Percentiles rank a stretch among this genome's conserved stretches.
Evolutionary conservation across 2,113 vertebrate species (phyloP).

Genomic region (Puma concolor): DNA sequence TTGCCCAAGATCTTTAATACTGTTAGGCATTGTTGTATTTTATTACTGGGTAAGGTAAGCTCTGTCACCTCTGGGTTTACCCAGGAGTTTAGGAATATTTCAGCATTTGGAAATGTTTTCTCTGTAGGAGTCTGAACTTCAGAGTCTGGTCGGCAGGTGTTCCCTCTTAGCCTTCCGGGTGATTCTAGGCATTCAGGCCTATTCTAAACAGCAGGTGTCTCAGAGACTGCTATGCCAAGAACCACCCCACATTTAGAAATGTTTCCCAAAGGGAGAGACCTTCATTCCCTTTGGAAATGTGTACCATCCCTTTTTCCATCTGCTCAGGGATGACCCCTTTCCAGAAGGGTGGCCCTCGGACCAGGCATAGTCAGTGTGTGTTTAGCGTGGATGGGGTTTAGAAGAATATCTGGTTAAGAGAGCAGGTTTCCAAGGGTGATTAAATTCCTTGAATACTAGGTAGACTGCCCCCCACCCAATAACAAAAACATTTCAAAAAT

Average conservation of each 20-base stretch:
- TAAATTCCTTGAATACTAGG: constrained; percentile 6
- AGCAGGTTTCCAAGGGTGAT: neutral
- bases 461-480: neutral
- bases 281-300: neutral
- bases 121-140: neutral
- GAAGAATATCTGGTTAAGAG: neutral
- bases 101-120: neutral
- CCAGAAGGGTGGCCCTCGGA: neutral
- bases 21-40: neutral
- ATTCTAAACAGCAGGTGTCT: neutral
- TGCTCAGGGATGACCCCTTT: neutral
- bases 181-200: neutral
- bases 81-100: neutral
- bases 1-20: neutral
- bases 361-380: neutral
- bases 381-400: neutral
- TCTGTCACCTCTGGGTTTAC: neutral
- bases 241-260: neutral
- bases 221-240: neutral
- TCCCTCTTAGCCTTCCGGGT: neutral
- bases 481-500: neutral
- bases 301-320: neutral
- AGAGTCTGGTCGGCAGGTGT: neutral
- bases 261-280: neutral
- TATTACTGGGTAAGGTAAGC: neutral